phyloP scores from a whole-genome alignment of 2,797 vertebrate species.

The Melanotaenia maccullochi region DNA sequence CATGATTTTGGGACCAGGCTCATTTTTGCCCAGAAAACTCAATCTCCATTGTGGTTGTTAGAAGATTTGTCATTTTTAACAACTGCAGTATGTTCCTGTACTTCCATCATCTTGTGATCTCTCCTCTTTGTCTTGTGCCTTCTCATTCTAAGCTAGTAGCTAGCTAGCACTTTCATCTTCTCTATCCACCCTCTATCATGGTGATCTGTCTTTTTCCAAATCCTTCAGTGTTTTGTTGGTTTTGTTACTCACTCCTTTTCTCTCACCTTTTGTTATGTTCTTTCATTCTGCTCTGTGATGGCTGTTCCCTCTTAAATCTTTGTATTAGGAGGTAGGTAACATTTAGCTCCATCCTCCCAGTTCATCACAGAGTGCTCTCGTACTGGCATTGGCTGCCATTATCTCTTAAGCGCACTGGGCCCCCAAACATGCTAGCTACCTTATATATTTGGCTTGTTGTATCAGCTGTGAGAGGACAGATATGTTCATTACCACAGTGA shows the following conservation, averaged over 20 bases:
- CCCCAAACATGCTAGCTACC: constrained; percentile 60
- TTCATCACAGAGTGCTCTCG: constrained; percentile 42
- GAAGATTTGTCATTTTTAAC: constrained; percentile 10
- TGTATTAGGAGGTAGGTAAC: constrained; percentile 92
- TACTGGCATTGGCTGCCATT: constrained; percentile 53
- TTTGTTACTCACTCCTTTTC: constrained; percentile 37
- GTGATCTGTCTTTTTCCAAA: constrained; percentile 75
- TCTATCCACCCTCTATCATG: constrained; percentile 15
- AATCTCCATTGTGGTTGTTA: constrained; percentile 9
- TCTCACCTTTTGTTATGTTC: constrained; percentile 74
- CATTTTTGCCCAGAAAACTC: constrained; percentile 15
- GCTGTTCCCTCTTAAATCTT: constrained; percentile 89
- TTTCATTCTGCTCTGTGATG: constrained; percentile 90
- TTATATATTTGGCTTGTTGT: constrained; percentile 63
- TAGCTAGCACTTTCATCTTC: not conserved
- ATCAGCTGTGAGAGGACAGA: constrained; percentile 24
- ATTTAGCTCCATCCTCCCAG: constrained; percentile 62
- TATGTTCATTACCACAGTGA: constrained; percentile 20
- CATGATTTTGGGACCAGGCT: not conserved
- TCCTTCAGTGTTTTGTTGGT: constrained; percentile 24
- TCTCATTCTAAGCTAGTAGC: constrained; percentile 32
- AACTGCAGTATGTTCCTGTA: constrained; percentile 21
- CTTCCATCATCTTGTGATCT: constrained; percentile 42
- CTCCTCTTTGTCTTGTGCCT: constrained; percentile 14
- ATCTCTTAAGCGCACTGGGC: constrained; percentile 23